Base-by-base conservation (phyloP, 2,797 vertebrate genomes). In the Spinus olivaceus region DNA sequence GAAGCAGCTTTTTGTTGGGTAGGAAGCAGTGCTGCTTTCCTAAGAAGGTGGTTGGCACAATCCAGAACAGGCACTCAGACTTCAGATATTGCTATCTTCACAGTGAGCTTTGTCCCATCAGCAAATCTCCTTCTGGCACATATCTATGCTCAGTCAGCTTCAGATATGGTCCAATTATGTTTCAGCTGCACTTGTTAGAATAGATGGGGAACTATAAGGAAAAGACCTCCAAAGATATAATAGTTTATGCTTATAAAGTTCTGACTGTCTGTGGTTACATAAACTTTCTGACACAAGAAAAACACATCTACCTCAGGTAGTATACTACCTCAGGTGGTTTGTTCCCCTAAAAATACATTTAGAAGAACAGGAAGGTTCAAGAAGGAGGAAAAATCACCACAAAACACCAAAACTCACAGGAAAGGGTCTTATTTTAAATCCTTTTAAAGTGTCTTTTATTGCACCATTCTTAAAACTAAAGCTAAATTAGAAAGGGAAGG, bases 381-480 rank as follows among this genome's bases (percentile, higher is more conserved):
- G 19, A 22, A 27, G 1, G 8, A 9, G 2, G 2, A 12, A 13
- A 17, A 5, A 3, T 2, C 47, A 39, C 5, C 20, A 46, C 13
- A 19, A 23, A 47, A 8, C 15, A 25, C 14, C 25, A 50, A 42
- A 80, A 54, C 5, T 32, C 51, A 64, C 3, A 70, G 8, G 15
- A 33, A 54, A 74, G 12, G 8, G 32, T 42, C 18, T 24, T 56
- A 51, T 21, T 78, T 76, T 21, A 94, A 90, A 77, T 50, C 6
- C 17, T 15, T 56, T 73, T 14, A 32, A 73, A 60, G 6, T 5
- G 16, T 73, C 35, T 39, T 74, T 28, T 39, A 86, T 24, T 92
- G 74, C 71, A 77, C 32, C 41, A 60, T 33, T 30, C n/a, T 81
- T 76, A 79, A 84, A 95, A 54, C 23, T 51, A 59, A 51, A 85